These are phyloP conservation scores for Pipistrellus pygmaeus DNA, from an alignment of 2,797 vertebrate genomes.

Conservation along the genomic window DNA sequence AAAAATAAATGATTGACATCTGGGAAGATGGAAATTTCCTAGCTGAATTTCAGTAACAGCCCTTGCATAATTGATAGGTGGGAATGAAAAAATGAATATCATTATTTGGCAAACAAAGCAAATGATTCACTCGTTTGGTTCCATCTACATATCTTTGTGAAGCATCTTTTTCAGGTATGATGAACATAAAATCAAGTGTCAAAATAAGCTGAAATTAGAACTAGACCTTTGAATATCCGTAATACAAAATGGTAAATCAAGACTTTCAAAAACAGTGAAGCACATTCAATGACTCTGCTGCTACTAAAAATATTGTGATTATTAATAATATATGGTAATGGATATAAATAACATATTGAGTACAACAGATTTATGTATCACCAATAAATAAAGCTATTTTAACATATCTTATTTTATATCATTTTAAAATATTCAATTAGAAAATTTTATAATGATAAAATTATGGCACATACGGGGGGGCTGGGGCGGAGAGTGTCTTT, in stretches of 20 bases:
- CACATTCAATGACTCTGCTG: background rate
- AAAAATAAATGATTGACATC: background rate
- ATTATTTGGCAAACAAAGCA: constrained; percentile 36
- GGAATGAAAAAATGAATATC: background rate
- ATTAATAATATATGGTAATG: background rate
- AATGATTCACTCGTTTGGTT: background rate
- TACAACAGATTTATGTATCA: too few species aligned
- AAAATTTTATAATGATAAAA: too few species aligned
- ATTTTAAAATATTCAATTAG: too few species aligned
- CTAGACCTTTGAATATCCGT: background rate
- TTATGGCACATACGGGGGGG: too few species aligned
- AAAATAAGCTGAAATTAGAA: constrained; percentile 40
- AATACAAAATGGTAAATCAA: constrained; percentile 6
- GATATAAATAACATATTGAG: background rate
- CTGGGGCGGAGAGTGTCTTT: too few species aligned
- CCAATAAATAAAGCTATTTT: too few species aligned
- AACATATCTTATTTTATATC: too few species aligned
- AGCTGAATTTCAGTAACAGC: constrained; percentile 11
- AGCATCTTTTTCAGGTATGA: constrained; percentile 7
- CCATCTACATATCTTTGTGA: background rate
- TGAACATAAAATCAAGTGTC: constrained; percentile 42
- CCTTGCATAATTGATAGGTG: background rate
- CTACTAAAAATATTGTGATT: constrained; percentile 28
- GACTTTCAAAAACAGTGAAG: background rate
- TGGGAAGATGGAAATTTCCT: constrained; percentile 44